These are phyloP conservation scores for Danio kyathit DNA, from an alignment of 2,797 vertebrate species.

Conservation along the genomic window DNA sequence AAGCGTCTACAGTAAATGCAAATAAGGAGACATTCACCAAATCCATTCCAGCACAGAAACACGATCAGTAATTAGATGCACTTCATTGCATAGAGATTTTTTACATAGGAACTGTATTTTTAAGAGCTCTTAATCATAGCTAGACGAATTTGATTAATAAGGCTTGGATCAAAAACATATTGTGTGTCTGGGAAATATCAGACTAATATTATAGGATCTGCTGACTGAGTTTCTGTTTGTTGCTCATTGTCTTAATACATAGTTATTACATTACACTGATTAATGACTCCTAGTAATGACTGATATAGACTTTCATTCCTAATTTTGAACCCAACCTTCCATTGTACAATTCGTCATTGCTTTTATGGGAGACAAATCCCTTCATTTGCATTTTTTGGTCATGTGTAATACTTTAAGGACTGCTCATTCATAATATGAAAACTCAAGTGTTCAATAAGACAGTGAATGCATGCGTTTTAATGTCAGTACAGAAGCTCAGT, in stretches of 20 bases:
- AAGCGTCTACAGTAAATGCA: conserved; percentile 48
- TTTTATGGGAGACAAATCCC: conserved; percentile 15
- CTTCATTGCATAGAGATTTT: background rate
- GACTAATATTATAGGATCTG: conserved; percentile 6
- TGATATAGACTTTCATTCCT: conserved; percentile 6
- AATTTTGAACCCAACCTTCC: conserved; percentile 7
- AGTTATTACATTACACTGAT: conserved; percentile 19
- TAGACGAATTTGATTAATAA: conserved; percentile 9
- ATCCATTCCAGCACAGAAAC: conserved; percentile 31
- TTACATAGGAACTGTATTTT: background rate
- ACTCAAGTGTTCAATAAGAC: conserved; percentile 7
- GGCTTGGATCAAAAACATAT: conserved; percentile 2
- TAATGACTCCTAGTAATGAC: conserved; percentile 23
- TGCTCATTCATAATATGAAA: conserved; percentile 18
- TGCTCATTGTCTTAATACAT: conserved; percentile 19
- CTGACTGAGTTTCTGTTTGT: conserved; percentile 2
- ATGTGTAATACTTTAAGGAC: conserved; percentile 1
- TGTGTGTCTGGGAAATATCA: conserved; percentile 24
- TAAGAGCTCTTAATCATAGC: background rate
- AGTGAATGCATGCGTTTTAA: background rate
- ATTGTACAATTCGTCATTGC: conserved; percentile 6
- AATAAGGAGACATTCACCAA: conserved; percentile 38
- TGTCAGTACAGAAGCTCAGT: conserved; percentile 38
- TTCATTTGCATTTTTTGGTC: conserved; percentile 8
- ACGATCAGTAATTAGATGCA: background rate